Conservation (phyloP, 1,140 invertebrate genomes). For the Tetramorium parvispinum region DNA sequence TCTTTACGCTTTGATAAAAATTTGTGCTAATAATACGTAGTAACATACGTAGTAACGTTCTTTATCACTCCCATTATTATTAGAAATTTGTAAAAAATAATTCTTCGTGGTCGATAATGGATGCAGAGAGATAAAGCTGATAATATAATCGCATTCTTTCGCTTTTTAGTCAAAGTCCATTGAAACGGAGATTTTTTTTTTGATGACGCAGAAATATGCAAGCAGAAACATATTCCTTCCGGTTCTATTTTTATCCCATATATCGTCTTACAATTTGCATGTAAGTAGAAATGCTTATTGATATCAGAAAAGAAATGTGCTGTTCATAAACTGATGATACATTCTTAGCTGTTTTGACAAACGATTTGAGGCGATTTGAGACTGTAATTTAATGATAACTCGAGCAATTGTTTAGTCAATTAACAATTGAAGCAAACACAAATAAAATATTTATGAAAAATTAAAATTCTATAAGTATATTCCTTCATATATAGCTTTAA, state of each 20-base stretch:
- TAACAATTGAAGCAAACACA: not conserved
- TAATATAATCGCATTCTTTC: not conserved
- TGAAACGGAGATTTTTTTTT: constrained; percentile 2
- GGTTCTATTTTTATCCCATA: not conserved
- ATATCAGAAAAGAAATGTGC: not conserved
- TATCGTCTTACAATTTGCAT: not conserved
- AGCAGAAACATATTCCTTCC: not conserved
- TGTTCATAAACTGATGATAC: not conserved
- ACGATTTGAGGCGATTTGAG: not conserved
- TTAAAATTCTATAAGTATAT: not conserved
- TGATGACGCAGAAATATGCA: not conserved
- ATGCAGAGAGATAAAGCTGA: not conserved
- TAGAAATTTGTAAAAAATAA: not conserved
- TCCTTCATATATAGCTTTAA: too few relatives aligned
- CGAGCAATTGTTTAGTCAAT: not conserved
- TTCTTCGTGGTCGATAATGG: not conserved
- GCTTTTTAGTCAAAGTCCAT: not conserved
- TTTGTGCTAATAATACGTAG: not conserved
- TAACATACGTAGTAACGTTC: too few relatives aligned
- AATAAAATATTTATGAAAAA: not conserved
- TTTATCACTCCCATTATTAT: not conserved
- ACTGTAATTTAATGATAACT: not conserved
- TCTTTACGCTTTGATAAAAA: not conserved
- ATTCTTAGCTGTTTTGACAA: not conserved
- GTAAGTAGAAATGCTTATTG: constrained; percentile 1